These are phyloP conservation scores for Cydia pomonella DNA, from an alignment of 1,140 invertebrate genomes.

Conservation along the genomic window DNA sequence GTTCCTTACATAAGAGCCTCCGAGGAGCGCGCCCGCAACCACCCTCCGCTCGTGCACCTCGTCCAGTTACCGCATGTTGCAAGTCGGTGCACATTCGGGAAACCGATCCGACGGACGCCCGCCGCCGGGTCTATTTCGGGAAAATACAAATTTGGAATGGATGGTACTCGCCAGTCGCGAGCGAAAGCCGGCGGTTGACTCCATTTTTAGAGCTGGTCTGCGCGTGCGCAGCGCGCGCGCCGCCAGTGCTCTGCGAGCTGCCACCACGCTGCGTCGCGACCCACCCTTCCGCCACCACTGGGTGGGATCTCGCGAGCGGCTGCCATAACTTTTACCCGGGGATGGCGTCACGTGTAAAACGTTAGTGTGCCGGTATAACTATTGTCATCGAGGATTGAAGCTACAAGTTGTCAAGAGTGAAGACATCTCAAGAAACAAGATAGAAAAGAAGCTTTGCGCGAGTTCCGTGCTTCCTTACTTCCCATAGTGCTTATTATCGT, in stretches of 20 bases:
- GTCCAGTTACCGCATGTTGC: conserved; percentile 58
- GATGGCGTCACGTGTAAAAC: conserved; percentile 55
- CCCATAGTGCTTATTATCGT: conserved; percentile 92
- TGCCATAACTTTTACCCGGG: conserved; percentile 26
- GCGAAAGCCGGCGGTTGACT: conserved; percentile 73
- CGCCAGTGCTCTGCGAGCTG: conserved; percentile 70
- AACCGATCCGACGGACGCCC: conserved; percentile 81
- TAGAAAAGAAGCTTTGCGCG: conserved; percentile 79
- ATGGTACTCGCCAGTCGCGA: conserved; percentile 80
- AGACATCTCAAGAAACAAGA: conserved; percentile 39
- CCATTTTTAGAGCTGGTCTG: conserved; percentile 83
- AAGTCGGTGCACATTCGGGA: conserved; percentile 77
- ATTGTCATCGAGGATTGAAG: conserved; percentile 35
- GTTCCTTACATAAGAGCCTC: conserved; percentile 70
- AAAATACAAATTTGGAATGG: conserved; percentile 90
- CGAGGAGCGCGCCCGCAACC: conserved; percentile 48
- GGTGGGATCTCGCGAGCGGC: not conserved
- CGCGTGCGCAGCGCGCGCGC: conserved; percentile 72
- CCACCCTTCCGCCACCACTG: conserved; percentile 47
- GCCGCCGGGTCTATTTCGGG: conserved; percentile 85
- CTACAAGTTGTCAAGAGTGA: conserved; percentile 52
- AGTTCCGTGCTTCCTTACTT: conserved; percentile 97
- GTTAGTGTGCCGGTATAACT: conserved; percentile 35
- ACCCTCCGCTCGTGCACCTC: conserved; percentile 54
- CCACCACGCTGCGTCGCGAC: conserved; percentile 68